Evolutionary conservation across 2,888 invertebrate genomes (phyloP).

Genomic region (Zhuqinia jingwanae): DNA sequence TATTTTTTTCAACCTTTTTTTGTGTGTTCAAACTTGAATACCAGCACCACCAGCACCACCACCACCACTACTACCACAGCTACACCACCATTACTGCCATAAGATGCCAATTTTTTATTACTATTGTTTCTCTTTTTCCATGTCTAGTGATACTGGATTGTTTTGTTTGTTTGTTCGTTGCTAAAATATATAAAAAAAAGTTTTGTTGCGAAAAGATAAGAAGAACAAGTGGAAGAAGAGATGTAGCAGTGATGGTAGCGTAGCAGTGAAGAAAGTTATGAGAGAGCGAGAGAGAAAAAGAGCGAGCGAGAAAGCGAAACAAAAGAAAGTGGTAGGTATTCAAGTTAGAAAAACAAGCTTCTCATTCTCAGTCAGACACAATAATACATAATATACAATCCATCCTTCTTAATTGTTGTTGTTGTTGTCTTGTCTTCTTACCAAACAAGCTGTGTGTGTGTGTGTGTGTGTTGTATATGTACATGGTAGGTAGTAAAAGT

Average conservation of each 20-base stretch:
- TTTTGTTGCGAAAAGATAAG: conserved; percentile 31
- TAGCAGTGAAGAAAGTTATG: conserved; percentile 1
- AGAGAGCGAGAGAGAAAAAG: conserved; percentile 5
- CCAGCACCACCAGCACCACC: background rate
- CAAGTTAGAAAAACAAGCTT: background rate
- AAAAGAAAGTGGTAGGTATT: background rate
- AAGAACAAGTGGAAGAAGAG: too few relatives aligned
- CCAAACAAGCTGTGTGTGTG: background rate
- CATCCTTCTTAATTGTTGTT: conserved; percentile 19
- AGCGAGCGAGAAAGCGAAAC: background rate
- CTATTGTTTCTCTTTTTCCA: background rate
- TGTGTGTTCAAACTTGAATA: conserved; percentile 53
- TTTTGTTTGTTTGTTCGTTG: conserved; percentile 33
- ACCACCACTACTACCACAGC: background rate
- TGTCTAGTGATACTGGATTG: conserved; percentile 6
- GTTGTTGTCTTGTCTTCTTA: conserved; percentile 9
- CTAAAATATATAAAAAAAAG: too few relatives aligned
- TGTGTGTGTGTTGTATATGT: too few relatives aligned
- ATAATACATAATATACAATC: conserved; percentile 11
- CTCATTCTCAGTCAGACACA: background rate
- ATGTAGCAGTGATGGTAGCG: too few relatives aligned
- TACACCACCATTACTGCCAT: background rate
- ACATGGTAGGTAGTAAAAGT: background rate
- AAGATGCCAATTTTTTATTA: conserved; percentile 46
- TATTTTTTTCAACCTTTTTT: conserved; percentile 5